Evolutionary conservation across 1,140 invertebrate genomes (phyloP).

Genomic region (Phymorhynchus buccinoides): DNA sequence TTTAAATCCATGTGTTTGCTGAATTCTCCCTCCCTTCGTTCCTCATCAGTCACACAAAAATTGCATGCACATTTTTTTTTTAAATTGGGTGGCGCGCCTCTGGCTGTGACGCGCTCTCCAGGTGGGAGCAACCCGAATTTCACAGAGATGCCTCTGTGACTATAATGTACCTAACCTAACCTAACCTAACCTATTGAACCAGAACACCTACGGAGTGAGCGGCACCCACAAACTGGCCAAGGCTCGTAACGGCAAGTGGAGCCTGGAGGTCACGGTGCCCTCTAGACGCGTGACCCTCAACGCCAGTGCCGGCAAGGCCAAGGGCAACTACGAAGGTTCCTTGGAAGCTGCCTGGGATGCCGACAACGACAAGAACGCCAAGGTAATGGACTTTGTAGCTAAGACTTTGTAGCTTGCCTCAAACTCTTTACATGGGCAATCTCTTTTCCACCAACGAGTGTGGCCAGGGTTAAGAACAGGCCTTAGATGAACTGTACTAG

Average conservation of each 20-base stretch:
- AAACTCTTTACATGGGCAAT: too few relatives aligned
- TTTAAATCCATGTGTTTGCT: neutral
- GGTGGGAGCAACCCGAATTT: too few relatives aligned
- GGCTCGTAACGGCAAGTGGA: constrained; percentile 25
- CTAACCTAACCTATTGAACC: neutral
- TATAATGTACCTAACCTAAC: neutral
- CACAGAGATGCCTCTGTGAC: neutral
- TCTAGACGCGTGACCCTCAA: constrained; percentile 43
- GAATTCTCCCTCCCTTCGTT: neutral
- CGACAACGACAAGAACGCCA: constrained; percentile 53
- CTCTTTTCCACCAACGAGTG: too few relatives aligned
- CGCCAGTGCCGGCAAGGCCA: constrained; percentile 43
- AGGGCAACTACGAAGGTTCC: constrained; percentile 44
- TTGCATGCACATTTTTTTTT: too few relatives aligned
- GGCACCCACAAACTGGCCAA: constrained; percentile 35
- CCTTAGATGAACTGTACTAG: too few relatives aligned
- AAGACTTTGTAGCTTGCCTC: neutral
- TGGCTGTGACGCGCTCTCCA: too few relatives aligned
- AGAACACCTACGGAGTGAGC: constrained; percentile 37
- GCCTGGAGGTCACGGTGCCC: constrained; percentile 46
- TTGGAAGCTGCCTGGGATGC: constrained; percentile 58
- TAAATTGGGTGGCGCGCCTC: too few relatives aligned
- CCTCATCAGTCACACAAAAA: too few relatives aligned
- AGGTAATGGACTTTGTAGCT: constrained; percentile 22
- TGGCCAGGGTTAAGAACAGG: too few relatives aligned